Base-by-base conservation (phyloP, 2,888 invertebrate species). In the Aradus depressus region DNA sequence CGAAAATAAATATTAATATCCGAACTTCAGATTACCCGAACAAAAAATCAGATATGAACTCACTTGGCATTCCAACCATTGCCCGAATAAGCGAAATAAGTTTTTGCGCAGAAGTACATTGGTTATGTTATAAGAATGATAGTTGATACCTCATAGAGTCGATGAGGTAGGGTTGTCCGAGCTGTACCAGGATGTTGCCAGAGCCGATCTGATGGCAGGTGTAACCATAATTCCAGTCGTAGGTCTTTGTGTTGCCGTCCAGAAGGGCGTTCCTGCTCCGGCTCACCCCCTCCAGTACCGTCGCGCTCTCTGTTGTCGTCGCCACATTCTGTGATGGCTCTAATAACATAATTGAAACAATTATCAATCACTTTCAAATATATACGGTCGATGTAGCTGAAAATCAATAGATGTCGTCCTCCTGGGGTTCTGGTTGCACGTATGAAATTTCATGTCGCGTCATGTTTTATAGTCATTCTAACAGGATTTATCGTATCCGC, bases 211-310 rank as follows among this genome's bases (percentile, higher is more conserved):
- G 95, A 73, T 96, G 95, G 68, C 95, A 96, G 3, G 95, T 96
- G 70, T 96, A 97, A 57, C 96, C 96, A 49, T 87, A 88, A 70
- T 98, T 97, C 96, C 96, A 97, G 73, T 97, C 95, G 70, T 97
- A 98, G 70, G 88, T 84, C 63, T 82, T 79, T 49, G 80, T 88
- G 68, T 97, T 92, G 12, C 97, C 97, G 74, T 98, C 96, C 53
- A 98, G 76, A 10, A 98, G 75, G 1, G 93, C 89, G 74, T 98
- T 95, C 59, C 96, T 77, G 41, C 86, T 84, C 10, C 97, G 84
- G 55, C 80, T 79, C 6, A 98, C 97, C 52, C 98, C 98, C 72
- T 98, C 97, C 37, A 91, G 84, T 53, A 98, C 97, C 61, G 82
- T 81, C 2, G 98, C 97, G 67, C 89, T 86, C 63, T 82, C 80